Conservation (phyloP, 2,113 vertebrate genomes). For the Gallinago jamesoni region DNA sequence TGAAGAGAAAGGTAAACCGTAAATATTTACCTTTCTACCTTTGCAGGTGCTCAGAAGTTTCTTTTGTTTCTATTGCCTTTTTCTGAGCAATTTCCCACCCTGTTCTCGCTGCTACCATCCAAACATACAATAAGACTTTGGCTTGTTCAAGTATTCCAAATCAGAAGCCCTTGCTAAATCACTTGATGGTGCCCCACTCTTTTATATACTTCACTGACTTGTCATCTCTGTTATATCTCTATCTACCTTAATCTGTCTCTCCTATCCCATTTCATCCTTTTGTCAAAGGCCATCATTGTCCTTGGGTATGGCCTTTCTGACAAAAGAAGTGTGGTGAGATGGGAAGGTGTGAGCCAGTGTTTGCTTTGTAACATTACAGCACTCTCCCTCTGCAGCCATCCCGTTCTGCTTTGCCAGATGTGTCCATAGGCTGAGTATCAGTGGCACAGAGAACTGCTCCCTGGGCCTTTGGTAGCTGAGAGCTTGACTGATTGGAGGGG, state of each 20-base stretch:
- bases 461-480: neutral
- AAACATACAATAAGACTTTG: neutral
- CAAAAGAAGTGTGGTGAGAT: neutral
- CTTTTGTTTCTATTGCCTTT: neutral
- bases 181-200: neutral
- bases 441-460: neutral
- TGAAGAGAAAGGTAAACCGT: conserved; percentile 15
- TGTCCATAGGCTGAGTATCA: neutral
- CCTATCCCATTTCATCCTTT: neutral
- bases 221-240: neutral
- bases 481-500: neutral
- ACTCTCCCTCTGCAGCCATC: neutral
- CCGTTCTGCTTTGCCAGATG: neutral
- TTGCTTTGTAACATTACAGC: neutral
- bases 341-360: neutral
- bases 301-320: neutral
- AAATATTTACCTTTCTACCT: conserved; percentile 43
- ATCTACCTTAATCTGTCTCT: neutral
- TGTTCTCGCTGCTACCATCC: neutral
- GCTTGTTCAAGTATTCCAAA: neutral
- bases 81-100: neutral
- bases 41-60: neutral
- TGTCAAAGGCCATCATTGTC: neutral
- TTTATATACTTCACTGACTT: neutral
- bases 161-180: neutral